phyloP scores from a whole-genome alignment of 2,797 vertebrate species.

The Manis pentadactyla region DNA sequence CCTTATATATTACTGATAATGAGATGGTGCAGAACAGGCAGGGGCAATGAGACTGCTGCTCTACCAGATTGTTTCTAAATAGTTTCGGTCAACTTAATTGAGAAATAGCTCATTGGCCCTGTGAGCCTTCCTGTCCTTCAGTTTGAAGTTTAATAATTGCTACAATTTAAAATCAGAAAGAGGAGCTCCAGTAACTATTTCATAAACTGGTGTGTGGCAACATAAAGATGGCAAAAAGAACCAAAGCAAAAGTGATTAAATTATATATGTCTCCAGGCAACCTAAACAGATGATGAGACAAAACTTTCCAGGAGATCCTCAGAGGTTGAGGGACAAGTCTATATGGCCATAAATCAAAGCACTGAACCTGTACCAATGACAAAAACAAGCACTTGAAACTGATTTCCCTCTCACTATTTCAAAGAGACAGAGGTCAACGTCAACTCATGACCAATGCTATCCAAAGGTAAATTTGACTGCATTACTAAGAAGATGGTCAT shows the following conservation, averaged over 20 bases:
- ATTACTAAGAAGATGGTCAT: background rate
- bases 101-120: background rate
- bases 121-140: background rate
- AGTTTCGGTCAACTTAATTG: background rate
- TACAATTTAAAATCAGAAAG: conserved; percentile 21
- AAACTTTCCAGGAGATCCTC: background rate
- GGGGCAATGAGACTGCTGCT: background rate
- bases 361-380: background rate
- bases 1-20: conserved; percentile 28
- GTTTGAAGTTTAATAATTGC: conserved; percentile 15
- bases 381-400: conserved; percentile 24
- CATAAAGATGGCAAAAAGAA: conserved; percentile 48
- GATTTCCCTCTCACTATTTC: background rate
- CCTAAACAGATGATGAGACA: background rate
- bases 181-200: background rate
- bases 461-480: conserved; percentile 9
- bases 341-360: background rate
- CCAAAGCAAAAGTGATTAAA: background rate
- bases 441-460: conserved; percentile 15
- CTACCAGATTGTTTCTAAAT: background rate
- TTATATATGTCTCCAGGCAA: background rate
- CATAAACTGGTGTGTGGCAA: background rate
- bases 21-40: background rate
- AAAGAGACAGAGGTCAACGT: background rate
- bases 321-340: background rate